phyloP scores from a whole-genome alignment of 2,888 invertebrate genomes.

The Rhagonycha fulva region DNA sequence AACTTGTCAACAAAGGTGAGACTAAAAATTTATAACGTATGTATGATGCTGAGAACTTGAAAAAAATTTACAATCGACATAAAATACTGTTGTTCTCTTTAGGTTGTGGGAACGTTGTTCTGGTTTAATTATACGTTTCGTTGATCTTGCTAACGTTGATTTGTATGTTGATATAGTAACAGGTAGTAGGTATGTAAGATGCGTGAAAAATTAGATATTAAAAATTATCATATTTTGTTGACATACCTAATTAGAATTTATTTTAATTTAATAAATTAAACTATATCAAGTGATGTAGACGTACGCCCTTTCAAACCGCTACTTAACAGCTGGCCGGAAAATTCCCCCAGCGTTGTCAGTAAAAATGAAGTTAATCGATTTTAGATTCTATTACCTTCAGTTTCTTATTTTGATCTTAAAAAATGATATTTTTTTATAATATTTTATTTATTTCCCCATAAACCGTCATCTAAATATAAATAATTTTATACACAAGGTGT shows the following conservation, averaged over 20 bases:
- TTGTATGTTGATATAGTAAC: background rate
- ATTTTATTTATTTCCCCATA: too few species aligned
- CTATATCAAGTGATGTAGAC: too few species aligned
- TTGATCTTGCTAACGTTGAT: background rate
- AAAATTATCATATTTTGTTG: background rate
- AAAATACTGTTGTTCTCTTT: background rate
- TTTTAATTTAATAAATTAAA: too few species aligned
- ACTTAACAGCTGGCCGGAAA: too few species aligned
- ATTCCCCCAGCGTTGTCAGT: too few species aligned
- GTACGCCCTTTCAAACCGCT: too few species aligned
- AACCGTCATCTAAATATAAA: too few species aligned
- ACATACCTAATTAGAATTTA: background rate
- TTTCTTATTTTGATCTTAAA: too few species aligned
- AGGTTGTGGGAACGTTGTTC: background rate
- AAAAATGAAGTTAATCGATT: too few species aligned
- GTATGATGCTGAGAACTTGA: background rate
- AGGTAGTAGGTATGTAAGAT: background rate
- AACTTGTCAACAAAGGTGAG: constrained; percentile 3
- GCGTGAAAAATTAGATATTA: background rate
- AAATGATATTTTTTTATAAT: too few species aligned
- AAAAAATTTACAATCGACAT: background rate
- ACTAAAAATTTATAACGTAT: background rate
- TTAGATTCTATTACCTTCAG: too few species aligned
- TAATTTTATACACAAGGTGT: too few species aligned
- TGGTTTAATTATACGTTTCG: constrained; percentile 1